Evolutionary conservation across 2,797 vertebrate species (phyloP).

Genomic region (Sternarchorhynchus goeldii): DNA sequence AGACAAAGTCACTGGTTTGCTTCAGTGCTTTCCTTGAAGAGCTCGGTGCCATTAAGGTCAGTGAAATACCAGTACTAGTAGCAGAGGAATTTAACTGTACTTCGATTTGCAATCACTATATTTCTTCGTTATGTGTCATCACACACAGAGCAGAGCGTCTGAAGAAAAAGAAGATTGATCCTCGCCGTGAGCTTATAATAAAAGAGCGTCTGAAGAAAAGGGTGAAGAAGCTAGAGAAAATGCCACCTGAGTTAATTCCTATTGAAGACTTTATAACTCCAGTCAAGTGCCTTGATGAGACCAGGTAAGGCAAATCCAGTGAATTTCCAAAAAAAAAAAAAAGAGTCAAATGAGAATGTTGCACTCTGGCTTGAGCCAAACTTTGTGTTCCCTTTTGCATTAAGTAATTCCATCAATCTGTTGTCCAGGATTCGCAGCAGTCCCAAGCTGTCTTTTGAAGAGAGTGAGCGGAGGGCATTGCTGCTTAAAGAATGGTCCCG

Average conservation of each 20-base stretch:
- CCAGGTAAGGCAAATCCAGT: conserved; percentile 71
- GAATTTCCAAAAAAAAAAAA: background rate
- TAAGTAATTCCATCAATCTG: background rate
- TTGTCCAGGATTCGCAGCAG: conserved; percentile 74
- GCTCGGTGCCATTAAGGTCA: conserved; percentile 84
- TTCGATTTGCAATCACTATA: background rate
- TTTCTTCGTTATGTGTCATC: background rate
- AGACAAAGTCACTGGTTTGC: conserved; percentile 78
- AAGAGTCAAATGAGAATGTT: background rate
- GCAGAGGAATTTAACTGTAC: background rate
- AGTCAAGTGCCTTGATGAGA: conserved; percentile 77
- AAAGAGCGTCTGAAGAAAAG: conserved; percentile 89
- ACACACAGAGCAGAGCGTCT: conserved; percentile 83
- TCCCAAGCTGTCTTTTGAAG: conserved; percentile 75
- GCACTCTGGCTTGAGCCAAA: background rate
- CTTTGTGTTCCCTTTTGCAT: background rate
- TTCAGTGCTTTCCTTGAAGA: conserved; percentile 77
- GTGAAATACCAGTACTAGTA: conserved; percentile 15
- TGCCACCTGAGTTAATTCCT: conserved; percentile 86
- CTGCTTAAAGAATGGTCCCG: conserved; percentile 87
- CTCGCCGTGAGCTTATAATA: conserved; percentile 78
- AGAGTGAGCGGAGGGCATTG: conserved; percentile 82
- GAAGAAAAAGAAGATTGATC: conserved; percentile 92
- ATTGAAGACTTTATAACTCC: conserved; percentile 88
- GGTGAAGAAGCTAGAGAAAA: conserved; percentile 85